Evolutionary conservation across 2,113 vertebrate genomes (phyloP).

Genomic region (Coptodon rendalli): DNA sequence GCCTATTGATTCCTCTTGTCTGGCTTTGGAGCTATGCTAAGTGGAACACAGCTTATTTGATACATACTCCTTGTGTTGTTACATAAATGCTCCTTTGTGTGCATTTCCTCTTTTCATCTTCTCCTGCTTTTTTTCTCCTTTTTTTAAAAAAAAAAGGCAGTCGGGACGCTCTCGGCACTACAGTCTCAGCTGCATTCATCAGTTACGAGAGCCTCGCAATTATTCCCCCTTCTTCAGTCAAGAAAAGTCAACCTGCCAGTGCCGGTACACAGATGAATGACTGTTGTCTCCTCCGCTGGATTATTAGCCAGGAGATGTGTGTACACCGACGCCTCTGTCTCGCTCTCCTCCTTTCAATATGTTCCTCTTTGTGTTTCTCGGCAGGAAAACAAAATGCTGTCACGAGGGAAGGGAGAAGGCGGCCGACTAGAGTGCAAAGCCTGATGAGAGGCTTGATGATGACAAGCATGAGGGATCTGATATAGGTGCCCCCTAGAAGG

Average conservation of each 20-base stretch:
- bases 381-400: slow-evolving; percentile 62
- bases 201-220: slow-evolving; percentile 51
- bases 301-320: slow-evolving; percentile 60
- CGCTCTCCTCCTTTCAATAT: slow-evolving; percentile 21
- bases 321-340: background rate
- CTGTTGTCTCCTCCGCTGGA: slow-evolving; percentile 55
- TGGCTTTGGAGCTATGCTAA: slow-evolving; percentile 32
- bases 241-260: slow-evolving; percentile 57
- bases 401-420: slow-evolving; percentile 7
- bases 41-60: slow-evolving; percentile 56
- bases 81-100: slow-evolving; percentile 59
- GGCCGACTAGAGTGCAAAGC: slow-evolving; percentile 19
- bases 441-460: slow-evolving; percentile 55
- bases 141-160: background rate
- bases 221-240: slow-evolving; percentile 57
- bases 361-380: slow-evolving; percentile 54
- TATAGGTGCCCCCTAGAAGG: slow-evolving; percentile 37
- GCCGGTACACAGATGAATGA: slow-evolving; percentile 49
- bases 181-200: slow-evolving; percentile 54
- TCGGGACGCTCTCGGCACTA: slow-evolving; percentile 19
- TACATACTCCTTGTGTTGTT: slow-evolving; percentile 50
- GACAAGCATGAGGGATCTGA: slow-evolving; percentile 53
- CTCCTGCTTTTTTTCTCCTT: background rate
- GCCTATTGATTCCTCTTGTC: slow-evolving; percentile 30
- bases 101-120: slow-evolving; percentile 47